Conservation (phyloP, 2,888 invertebrate species). For the Ischnura elegans region DNA sequence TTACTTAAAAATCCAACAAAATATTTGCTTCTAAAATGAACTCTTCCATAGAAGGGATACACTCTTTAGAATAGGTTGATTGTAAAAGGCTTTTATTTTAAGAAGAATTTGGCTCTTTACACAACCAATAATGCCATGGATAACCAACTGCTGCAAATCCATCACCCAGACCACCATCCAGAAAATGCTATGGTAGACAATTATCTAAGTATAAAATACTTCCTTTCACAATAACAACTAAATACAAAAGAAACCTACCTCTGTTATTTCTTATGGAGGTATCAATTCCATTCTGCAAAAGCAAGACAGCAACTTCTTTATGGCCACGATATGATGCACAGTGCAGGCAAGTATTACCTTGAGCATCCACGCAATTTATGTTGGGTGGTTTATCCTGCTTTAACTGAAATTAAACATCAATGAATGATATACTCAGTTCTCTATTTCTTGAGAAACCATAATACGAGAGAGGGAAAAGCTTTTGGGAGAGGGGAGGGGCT, state of each 20-base stretch:
- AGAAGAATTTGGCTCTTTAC: too few relatives aligned
- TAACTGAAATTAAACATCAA: slow-evolving; percentile 77
- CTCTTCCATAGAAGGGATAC: too few relatives aligned
- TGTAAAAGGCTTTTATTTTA: too few relatives aligned
- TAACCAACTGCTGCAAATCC: too few relatives aligned
- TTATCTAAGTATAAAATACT: background rate
- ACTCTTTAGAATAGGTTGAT: too few relatives aligned
- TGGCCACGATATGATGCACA: slow-evolving; percentile 84
- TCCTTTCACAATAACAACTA: background rate
- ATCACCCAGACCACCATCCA: background rate
- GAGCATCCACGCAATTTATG: slow-evolving; percentile 83
- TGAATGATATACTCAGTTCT: too few relatives aligned
- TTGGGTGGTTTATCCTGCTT: slow-evolving; percentile 81
- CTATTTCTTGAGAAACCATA: too few relatives aligned
- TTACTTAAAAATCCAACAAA: too few relatives aligned
- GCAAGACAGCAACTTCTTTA: slow-evolving; percentile 82
- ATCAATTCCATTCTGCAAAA: slow-evolving; percentile 85
- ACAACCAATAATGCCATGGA: too few relatives aligned
- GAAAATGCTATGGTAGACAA: background rate
- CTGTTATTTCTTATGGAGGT: slow-evolving; percentile 82
- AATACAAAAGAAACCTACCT: slow-evolving; percentile 77
- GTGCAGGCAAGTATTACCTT: slow-evolving; percentile 84
- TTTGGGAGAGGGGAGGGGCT: too few relatives aligned
- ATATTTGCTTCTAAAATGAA: too few relatives aligned
- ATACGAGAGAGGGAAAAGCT: too few relatives aligned